A percentile compares a stretch with the other conserved stretches of the same genome.
These are phyloP conservation scores for Zeus faber DNA, from an alignment of 2,113 vertebrate species.

Conservation along the genomic window DNA sequence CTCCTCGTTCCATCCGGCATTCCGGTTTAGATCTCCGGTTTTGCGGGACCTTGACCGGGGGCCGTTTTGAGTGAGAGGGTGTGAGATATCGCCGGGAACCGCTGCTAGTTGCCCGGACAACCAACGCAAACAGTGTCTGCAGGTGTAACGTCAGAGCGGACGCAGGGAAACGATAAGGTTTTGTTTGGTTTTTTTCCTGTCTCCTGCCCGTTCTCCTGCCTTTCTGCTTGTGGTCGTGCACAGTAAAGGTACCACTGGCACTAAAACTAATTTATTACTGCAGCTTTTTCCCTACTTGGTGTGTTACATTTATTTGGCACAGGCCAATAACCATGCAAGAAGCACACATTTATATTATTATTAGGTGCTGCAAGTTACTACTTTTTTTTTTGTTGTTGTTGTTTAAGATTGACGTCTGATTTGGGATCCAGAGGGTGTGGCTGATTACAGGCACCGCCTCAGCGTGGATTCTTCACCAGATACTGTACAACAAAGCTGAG, in stretches of 20 bases:
- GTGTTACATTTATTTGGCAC: too few species aligned
- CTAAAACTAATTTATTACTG: too few species aligned
- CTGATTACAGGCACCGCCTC: slow-evolving; percentile 17
- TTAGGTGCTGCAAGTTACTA: not conserved
- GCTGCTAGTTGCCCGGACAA: slow-evolving; percentile 44
- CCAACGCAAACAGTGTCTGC: slow-evolving; percentile 41
- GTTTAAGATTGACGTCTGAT: slow-evolving; percentile 3
- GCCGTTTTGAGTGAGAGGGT: slow-evolving; percentile 18
- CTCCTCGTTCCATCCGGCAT: not conserved
- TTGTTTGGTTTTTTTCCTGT: too few species aligned
- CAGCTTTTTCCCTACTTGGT: too few species aligned
- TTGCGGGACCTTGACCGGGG: not conserved
- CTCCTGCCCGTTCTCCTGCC: too few species aligned
- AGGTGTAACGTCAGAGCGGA: not conserved
- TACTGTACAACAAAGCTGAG: slow-evolving; percentile 3
- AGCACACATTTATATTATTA: too few species aligned
- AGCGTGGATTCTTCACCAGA: not conserved
- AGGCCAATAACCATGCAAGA: too few species aligned
- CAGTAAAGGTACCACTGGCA: too few species aligned
- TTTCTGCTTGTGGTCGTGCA: too few species aligned
- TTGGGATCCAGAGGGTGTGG: slow-evolving; percentile 33
- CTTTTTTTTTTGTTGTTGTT: not conserved
- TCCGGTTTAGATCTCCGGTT: not conserved
- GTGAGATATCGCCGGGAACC: slow-evolving; percentile 44
- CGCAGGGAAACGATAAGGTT: too few species aligned